Conservation (phyloP, 2,888 invertebrate species). For the Perizoma affinitatum region DNA sequence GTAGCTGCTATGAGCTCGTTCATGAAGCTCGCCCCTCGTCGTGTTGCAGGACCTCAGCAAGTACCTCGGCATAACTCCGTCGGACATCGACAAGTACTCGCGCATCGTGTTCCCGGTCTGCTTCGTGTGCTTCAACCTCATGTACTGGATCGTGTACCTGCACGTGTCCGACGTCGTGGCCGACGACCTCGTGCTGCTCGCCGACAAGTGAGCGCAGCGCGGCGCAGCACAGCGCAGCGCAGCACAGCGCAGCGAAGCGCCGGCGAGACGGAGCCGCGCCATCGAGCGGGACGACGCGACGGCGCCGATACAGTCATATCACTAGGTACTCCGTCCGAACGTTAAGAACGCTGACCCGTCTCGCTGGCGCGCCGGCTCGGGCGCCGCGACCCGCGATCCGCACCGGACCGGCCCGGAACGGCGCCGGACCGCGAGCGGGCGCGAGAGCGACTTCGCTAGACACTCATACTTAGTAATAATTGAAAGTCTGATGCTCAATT, state of each 20-base stretch:
- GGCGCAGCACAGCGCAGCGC: too few relatives aligned
- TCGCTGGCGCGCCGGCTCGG: conserved; percentile 5
- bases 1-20: too few relatives aligned
- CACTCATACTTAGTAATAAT: conserved; percentile 38
- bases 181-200: conserved; percentile 92
- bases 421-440: background rate
- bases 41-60: conserved; percentile 89
- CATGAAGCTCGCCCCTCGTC: background rate
- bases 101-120: conserved; percentile 98
- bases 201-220: conserved; percentile 61
- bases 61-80: conserved; percentile 94
- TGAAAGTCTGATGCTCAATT: conserved; percentile 54
- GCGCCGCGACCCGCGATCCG: conserved; percentile 1
- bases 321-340: conserved; percentile 14
- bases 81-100: conserved; percentile 98
- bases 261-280: too few relatives aligned
- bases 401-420: background rate
- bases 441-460: conserved; percentile 2
- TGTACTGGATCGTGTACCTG: conserved; percentile 98
- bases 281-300: too few relatives aligned
- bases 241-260: too few relatives aligned
- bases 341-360: conserved; percentile 5
- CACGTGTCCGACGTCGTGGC: conserved; percentile 97
- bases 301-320: background rate
- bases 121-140: conserved; percentile 98